phyloP scores from a whole-genome alignment of 53 echinoderm and acorn worm genomes.

The Arbacia lixula region DNA sequence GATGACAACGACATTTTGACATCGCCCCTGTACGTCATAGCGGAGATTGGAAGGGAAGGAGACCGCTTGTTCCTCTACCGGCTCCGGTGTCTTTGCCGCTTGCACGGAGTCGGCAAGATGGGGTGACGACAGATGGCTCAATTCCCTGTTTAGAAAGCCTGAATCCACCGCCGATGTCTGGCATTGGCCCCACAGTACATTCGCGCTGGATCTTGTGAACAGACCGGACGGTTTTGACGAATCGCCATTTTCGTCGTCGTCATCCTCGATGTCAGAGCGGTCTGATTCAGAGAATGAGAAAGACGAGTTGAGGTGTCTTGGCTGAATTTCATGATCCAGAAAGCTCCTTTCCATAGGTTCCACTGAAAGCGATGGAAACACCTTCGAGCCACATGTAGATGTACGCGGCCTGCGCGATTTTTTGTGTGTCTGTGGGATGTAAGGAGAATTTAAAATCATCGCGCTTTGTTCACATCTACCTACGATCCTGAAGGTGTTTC shows the following conservation, averaged over 20 bases:
- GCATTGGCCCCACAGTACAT: constrained; percentile 22
- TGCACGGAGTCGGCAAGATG: too few relatives aligned
- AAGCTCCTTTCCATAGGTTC: background rate
- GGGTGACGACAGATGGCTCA: too few relatives aligned
- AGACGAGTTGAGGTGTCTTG: background rate
- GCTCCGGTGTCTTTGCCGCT: background rate
- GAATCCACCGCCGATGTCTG: background rate
- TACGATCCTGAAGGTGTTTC: constrained; percentile 32
- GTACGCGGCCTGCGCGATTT: too few relatives aligned
- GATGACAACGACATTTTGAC: constrained; percentile 15
- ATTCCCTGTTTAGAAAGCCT: too few relatives aligned
- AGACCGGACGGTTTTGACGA: background rate
- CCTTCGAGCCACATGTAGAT: too few relatives aligned
- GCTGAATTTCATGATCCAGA: background rate
- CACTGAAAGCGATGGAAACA: background rate
- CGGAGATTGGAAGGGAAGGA: background rate
- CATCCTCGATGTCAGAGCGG: constrained; percentile 1
- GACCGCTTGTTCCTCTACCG: background rate
- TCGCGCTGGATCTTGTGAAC: constrained; percentile 10
- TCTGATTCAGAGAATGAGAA: background rate
- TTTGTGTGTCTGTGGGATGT: background rate
- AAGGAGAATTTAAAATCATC: background rate
- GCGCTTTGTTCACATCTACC: constrained; percentile 40
- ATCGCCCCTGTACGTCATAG: constrained; percentile 18
- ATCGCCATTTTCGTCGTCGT: background rate